These are phyloP conservation scores for Diploptera punctata DNA, from an alignment of 2,888 invertebrate genomes.

Conservation along the genomic window DNA sequence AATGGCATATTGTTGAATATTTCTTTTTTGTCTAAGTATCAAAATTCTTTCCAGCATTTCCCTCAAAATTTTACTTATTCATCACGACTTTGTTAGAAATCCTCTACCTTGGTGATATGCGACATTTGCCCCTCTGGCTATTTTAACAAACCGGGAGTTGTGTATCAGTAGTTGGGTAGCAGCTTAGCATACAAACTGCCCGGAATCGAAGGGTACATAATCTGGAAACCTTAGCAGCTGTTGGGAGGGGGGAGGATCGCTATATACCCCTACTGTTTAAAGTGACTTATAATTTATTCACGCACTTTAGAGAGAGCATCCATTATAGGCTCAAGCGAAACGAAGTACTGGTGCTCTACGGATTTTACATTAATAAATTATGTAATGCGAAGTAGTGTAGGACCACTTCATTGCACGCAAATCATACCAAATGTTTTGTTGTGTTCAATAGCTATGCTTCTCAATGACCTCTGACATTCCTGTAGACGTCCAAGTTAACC, in stretches of 20 bases:
- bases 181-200: constrained; percentile 23
- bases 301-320: constrained; percentile 24
- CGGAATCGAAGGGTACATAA: constrained; percentile 11
- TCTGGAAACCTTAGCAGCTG: constrained; percentile 26
- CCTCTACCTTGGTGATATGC: too few species aligned
- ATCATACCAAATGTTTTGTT: background rate
- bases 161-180: background rate
- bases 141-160: too few species aligned
- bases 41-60: too few species aligned
- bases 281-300: constrained; percentile 31
- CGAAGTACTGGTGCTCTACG: background rate
- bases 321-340: constrained; percentile 28
- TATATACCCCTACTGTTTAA: constrained; percentile 3
- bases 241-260: background rate
- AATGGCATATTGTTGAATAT: too few species aligned
- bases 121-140: too few species aligned
- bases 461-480: too few species aligned
- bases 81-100: background rate
- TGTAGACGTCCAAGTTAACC: too few species aligned
- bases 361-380: constrained; percentile 20
- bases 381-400: constrained; percentile 4
- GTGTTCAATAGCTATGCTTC: too few species aligned
- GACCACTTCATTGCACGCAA: constrained; percentile 5
- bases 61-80: background rate
- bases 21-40: too few species aligned